Base-by-base conservation (phyloP, 92 coral and sea anemone species). In the Parazoanthus darwini region DNA sequence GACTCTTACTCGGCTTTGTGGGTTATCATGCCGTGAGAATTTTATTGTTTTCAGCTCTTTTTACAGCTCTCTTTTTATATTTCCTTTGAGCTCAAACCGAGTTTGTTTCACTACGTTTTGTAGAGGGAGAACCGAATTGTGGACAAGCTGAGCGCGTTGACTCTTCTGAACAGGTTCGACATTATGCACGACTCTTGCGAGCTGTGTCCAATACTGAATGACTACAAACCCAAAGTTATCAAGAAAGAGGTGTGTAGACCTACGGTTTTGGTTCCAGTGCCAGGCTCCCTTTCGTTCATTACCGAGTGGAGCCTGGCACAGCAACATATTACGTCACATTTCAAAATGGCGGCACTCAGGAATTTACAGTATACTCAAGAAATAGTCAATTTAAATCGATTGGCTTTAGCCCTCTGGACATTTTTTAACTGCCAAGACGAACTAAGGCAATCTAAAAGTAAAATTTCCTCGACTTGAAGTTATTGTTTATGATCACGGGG, bases 171-270 rank as follows among this genome's bases (percentile, higher is more conserved):
- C 79, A 72, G 72, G 10, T 84, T 84, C 22, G 25, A 84, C 68
- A 84, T 84, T 11, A 33, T 70, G 9, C 79, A 35, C 2, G 87
- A 36, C 79, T 46, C 87, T 70, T 84, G 87, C 65, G 25, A 70
- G 25, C 67, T 84, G 9, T 84, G 87, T 48, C 87, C 87, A 46
- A 46, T 84, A 29, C 70, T 84, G 65, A 84, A 84, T 43, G 87
- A 84, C 33, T 84, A 84, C 87, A 84, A 84, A 46, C 87, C 87
- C 35, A 84, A 71, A 42, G 79, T 70, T 35, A 25, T 84, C 75
- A 84, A 72, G 77, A 46, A 72, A 44, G 87, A 84, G 87, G 87
- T 84, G 14, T 44, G 87, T 46, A 33, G 54, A 38, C 33, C 11
- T 76, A 18, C 79, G 10, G 44, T 46, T 46, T 6, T 9, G 51